Base-by-base conservation (phyloP, 2,113 vertebrate genomes). In the Smithornis capensis region DNA sequence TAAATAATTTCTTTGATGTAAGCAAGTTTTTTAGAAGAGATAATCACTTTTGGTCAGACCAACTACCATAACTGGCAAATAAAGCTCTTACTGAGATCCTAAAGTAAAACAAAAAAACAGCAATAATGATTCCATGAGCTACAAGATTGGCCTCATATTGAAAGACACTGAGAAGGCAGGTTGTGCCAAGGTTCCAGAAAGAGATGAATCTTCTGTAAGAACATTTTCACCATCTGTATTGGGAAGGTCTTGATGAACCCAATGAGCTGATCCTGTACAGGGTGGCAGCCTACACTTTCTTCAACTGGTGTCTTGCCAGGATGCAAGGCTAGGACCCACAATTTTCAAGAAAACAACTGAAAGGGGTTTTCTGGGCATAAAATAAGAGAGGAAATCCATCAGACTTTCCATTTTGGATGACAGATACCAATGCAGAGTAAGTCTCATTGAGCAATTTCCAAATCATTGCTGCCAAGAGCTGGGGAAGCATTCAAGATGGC, bases 181-280 rank as follows among this genome's bases (percentile, higher is more conserved):
- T 69, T 65, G 44, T 40, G 31, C 4, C 29, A 49, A 67, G 50
- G 19, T 18, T 83, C 25, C 50, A 80, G 50, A 52, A 68, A 44
- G 12, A 6, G 55, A 6, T 50, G 31, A 31, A 59, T 45, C 31
- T 63, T 62, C n/a, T 63, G 0, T 11, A 67, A 78, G 52, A 55
- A 83, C 0, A 0, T 57, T 73, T 64, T 49, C 64, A 42, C 22
- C 35, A 15, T 4, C 16, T 29, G 64, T 29, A 62, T 15, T 60
- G 31, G 23, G 52, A 71, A 87, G 37, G 23, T 49, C 19, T 37
- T 57, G 44, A 0, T 18, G 44, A 82, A 59, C 40, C 7, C n/a
- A 68, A 21, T 0, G 1, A 44, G 19, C 6, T 73, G 40, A 73
- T 44, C n/a, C 37, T 42, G 4, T 10, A 24, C 0, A 47, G 23